Evolutionary conservation across 2,113 vertebrate species (phyloP), one percentile per base, ranked within the genome.

Genomic region (Lagopus leucura): DNA sequence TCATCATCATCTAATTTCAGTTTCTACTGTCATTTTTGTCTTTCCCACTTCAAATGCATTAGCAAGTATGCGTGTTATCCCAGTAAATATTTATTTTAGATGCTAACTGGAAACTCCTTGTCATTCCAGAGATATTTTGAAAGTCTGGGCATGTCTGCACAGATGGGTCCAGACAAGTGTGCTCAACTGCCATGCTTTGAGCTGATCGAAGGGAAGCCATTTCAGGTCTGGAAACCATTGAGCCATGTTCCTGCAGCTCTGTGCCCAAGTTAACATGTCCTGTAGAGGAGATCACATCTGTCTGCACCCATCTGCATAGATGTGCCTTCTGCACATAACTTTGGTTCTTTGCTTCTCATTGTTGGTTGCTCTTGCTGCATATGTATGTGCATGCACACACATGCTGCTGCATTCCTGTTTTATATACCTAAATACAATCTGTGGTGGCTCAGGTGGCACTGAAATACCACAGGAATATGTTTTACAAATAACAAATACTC

Each of bases 41-140:
- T 92, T 87, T 73, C 85, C 40, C 83, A 50, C 79, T 88, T 86
- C 85, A 88, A 93, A 88, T 3, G 0, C 78, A 60, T 89, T 77
- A 89, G 43, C 55, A 72, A 88, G 58, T 67, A 45, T 24, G 24
- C 17, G 15, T 84, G 83, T 93, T 93, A 74, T 50, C 36, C 82
- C 58, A 84, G 73, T n/a, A 95, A 94, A 92, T 90, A 94, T 78
- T 94, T 94, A 72, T 86, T 94, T 83, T 91, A 75, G 40, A 14
- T 83, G 52, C 52, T 86, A 95, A 88, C 86, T 92, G 57, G 90
- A 92, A 96, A 87, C 48, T 95, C 80, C 61, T 94, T 95, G 94
- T 66, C n/a, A 84, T 91, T 94, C 95, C 90, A 91, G 76, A 82
- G 86, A 61, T 92, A 73, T 93, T 95, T 95, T 94, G 95, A 86